Conservation (phyloP, 2,797 vertebrate species). For the Sebastes cheni region DNA sequence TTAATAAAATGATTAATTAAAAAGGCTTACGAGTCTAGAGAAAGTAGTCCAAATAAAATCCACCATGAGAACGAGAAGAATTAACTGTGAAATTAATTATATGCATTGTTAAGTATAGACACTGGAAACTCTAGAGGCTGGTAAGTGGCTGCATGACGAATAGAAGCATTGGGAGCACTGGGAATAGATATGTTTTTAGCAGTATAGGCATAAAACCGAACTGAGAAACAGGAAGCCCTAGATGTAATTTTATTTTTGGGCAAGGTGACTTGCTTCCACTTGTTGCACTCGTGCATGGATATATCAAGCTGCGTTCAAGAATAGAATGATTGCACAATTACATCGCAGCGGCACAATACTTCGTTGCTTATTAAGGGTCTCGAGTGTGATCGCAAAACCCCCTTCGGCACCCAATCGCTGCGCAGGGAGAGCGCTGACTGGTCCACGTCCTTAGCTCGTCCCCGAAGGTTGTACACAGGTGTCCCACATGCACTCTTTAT, state of each 20-base stretch:
- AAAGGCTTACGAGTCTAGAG: not conserved
- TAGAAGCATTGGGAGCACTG: conserved; percentile 11
- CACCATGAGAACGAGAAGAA: conserved; percentile 16
- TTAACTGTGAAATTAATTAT: conserved; percentile 41
- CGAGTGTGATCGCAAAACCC: conserved; percentile 3
- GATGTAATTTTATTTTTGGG: conserved; percentile 36
- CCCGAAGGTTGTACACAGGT: conserved; percentile 55
- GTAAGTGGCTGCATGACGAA: conserved; percentile 17
- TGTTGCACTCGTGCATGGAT: conserved; percentile 42
- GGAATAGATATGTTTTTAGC: conserved; percentile 15
- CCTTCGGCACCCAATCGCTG: not conserved
- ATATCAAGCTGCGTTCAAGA: conserved; percentile 21
- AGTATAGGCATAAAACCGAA: conserved; percentile 14
- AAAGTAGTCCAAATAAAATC: not conserved
- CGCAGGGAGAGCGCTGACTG: conserved; percentile 18
- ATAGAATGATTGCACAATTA: conserved; percentile 23
- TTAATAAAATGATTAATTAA: not conserved
- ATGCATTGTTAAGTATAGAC: conserved; percentile 32
- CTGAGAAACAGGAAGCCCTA: not conserved
- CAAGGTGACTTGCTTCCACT: conserved; percentile 47
- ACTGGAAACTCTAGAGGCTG: conserved; percentile 10
- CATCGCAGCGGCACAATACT: conserved; percentile 16
- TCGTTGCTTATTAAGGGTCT: conserved; percentile 36
- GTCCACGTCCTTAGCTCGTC: conserved; percentile 55
- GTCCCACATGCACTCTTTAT: conserved; percentile 36